Base-by-base conservation (phyloP, 2,888 invertebrate species). In the Cheilosia vulpina region DNA sequence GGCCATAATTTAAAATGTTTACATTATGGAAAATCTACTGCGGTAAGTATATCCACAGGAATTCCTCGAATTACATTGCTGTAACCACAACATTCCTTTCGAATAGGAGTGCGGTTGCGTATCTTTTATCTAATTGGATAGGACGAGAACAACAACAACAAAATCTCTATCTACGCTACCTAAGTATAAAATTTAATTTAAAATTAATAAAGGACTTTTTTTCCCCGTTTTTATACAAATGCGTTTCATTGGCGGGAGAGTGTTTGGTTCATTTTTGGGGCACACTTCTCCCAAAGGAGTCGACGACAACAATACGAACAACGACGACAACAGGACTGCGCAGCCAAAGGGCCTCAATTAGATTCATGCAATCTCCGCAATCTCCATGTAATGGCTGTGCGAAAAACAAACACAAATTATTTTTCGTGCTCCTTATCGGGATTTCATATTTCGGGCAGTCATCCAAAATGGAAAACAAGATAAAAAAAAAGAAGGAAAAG, bases 121-220 rank as follows among this genome's bases (percentile, higher is more conserved):
- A 15, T 31, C 24, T 66, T 66, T 41, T 27, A 76, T 66, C 66
- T 43, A 57, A 66, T 66, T 76, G 11, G 34, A 21, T 21, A 34
- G 11, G 34, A 13, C 24, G 31, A 41, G 27, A 47, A 57, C 41
- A 50, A 76, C 45, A 57, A 34, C 21, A 34, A 63, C n/a, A n/a
- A n/a, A 11, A 3, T 6, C 19, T 24, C 9, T 43, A 62, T 72
- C 6, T 31, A 43, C 31, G 15, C 4, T 57, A 50, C 38, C 38
- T 58, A 58, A 71, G 41, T 57, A 66, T 41, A 52, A n/a, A 76
- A 76, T 76, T 68, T 68, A 76, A 76, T 76, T 76, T 60, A 68
- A 76, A 66, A 68, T 58, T 76, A 76, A 76, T 76, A 60, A 66
- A 68, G 50, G 60, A 60, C 60, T 68, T 60, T 66, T 45, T 31